Percentiles rank a stretch among this genome's conserved stretches.
phyloP scores from a whole-genome alignment of 2,888 invertebrate genomes.

The Thalpophila matura region DNA sequence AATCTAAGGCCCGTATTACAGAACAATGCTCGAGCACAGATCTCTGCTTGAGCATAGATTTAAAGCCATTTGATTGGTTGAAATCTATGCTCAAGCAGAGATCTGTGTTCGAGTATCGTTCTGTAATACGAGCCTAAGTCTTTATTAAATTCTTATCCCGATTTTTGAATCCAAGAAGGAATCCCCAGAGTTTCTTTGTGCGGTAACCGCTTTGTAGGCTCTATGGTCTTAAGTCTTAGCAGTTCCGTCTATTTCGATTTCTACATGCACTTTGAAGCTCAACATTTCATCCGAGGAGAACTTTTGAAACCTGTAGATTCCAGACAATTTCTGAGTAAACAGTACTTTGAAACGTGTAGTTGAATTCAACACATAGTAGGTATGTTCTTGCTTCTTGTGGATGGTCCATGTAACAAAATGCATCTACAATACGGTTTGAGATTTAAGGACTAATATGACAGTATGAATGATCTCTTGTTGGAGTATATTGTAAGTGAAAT shows the following conservation, averaged over 20 bases:
- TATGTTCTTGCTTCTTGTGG: neutral
- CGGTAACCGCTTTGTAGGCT: neutral
- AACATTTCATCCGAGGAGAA: neutral
- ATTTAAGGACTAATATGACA: too few relatives aligned
- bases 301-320: constrained; percentile 23
- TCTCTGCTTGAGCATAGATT: too few relatives aligned
- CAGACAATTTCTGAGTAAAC: neutral
- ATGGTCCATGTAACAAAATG: too few relatives aligned
- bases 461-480: too few relatives aligned
- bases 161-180: neutral
- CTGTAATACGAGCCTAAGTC: too few relatives aligned
- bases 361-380: neutral
- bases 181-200: constrained; percentile 3
- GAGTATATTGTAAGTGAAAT: too few relatives aligned
- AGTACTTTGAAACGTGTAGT: neutral
- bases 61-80: too few relatives aligned
- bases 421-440: too few relatives aligned
- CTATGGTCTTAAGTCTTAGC: neutral
- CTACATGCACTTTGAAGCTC: neutral
- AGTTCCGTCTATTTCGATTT: constrained; percentile 5
- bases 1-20: too few relatives aligned
- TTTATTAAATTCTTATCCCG: constrained; percentile 6
- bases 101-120: too few relatives aligned
- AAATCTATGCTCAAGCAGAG: too few relatives aligned
- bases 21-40: too few relatives aligned